Base-by-base conservation (phyloP, 2,113 vertebrate species). In the Lophius piscatorius region DNA sequence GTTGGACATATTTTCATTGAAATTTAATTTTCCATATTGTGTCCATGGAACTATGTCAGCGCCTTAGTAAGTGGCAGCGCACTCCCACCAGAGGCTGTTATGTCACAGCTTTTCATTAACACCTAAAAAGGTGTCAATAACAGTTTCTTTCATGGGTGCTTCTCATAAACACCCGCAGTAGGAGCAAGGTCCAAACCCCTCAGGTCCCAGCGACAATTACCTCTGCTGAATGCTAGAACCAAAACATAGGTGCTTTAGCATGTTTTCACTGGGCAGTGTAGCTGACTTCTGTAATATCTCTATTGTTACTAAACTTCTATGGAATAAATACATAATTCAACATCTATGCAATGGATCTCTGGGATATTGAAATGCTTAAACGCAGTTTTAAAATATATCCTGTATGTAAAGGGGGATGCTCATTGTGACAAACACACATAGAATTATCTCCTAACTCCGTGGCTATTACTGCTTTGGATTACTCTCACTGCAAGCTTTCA, bases 41-140 rank as follows among this genome's bases (percentile, higher is more conserved):
- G 58, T 58, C 52, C 6, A 5, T 52, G 5, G 38, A 26, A 49
- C 51, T 55, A 71, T 40, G 46, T 44, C 60, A 45, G 21, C 33
- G n/a, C 24, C 54, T 49, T 0, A 22, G 65, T 50, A 54, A 78
- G 73, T 71, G 75, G 47, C 69, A 62, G 33, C 60, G 63, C 76
- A 65, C 55, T 49, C 61, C 24, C 55, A 70, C 39, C 70, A 50
- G 59, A 63, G 62, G 55, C 77, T 74, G 83, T 55, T 59, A 64
- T 68, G 71, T 64, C 62, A 45, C 44, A 58, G 51, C 74, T 81
- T 87, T 89, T 90, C 86, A 90, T 90, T 88, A 87, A 79, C 89
- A 86, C 87, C 74, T 85, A 29, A 47, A 38, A 65, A 81, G 61
- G 78, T 86, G 86, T 84, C 85, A 80, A 45, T 86, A 74, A 70